These are phyloP conservation scores for Eristalinus aeneus DNA, from an alignment of 2,888 invertebrate species.

Conservation along the genomic window DNA sequence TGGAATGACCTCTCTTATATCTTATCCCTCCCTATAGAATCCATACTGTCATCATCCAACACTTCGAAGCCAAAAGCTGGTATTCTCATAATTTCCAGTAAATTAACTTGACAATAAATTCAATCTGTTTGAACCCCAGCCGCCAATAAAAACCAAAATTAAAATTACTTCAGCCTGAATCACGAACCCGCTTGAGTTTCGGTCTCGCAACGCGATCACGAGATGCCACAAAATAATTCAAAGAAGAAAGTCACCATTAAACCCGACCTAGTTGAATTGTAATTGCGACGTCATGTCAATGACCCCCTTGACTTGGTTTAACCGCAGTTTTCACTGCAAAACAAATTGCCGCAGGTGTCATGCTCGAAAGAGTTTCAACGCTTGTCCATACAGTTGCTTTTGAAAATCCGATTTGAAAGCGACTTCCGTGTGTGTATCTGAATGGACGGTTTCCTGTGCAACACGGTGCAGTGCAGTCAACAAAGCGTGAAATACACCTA, in stretches of 20 bases:
- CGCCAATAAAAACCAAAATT: not conserved
- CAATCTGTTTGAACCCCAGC: not conserved
- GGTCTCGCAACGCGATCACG: not conserved
- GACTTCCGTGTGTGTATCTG: constrained; percentile 42
- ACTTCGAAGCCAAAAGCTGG: not conserved
- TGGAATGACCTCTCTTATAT: too few species aligned
- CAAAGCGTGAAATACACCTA: constrained; percentile 28
- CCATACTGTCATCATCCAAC: not conserved
- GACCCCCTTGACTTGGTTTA: constrained; percentile 15
- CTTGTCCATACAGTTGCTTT: not conserved
- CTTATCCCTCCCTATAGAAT: not conserved
- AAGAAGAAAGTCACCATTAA: not conserved
- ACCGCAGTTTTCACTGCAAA: constrained; percentile 15
- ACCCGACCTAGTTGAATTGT: constrained; percentile 26
- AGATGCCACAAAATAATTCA: not conserved
- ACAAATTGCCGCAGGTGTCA: constrained; percentile 34
- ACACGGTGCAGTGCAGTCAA: constrained; percentile 27
- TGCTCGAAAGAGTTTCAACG: constrained; percentile 41
- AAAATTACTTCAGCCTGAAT: not conserved
- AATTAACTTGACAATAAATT: not conserved
- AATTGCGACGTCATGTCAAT: constrained; percentile 18
- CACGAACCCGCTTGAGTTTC: not conserved
- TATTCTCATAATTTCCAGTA: not conserved
- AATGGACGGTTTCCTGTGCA: not conserved
- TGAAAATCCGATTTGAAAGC: constrained; percentile 1